phyloP scores from a whole-genome alignment of 2,888 invertebrate species.

The Cataglyphis cursor region DNA sequence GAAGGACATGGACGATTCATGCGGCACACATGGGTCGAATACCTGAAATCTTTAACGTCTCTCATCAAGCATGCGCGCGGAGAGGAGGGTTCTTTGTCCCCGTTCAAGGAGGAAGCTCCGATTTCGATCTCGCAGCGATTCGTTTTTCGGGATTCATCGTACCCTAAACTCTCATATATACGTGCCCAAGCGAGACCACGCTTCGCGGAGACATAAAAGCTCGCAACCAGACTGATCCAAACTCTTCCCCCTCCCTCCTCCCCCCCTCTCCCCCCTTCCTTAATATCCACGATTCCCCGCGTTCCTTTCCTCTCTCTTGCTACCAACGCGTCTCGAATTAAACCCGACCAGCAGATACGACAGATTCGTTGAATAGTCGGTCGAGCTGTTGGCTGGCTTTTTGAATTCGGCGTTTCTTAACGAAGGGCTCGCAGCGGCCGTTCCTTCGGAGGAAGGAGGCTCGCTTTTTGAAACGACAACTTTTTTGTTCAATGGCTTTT shows the following conservation, averaged over 20 bases:
- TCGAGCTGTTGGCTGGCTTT: slow-evolving; percentile 41
- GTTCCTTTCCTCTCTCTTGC: slow-evolving; percentile 5
- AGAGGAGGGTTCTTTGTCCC: slow-evolving; percentile 74
- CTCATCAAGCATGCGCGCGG: slow-evolving; percentile 63
- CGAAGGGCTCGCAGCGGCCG: slow-evolving; percentile 36
- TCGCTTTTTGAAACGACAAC: slow-evolving; percentile 18
- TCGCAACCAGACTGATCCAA: slow-evolving; percentile 72
- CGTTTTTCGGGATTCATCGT: slow-evolving; percentile 60
- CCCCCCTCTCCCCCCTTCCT: neutral
- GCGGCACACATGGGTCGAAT: slow-evolving; percentile 64
- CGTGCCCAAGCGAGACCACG: slow-evolving; percentile 72
- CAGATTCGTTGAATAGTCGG: slow-evolving; percentile 49
- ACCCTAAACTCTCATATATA: slow-evolving; percentile 57
- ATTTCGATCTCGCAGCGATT: slow-evolving; percentile 79
- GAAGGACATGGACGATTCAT: slow-evolving; percentile 64
- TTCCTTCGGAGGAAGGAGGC: neutral
- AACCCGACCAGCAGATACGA: slow-evolving; percentile 61
- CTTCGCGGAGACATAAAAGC: slow-evolving; percentile 75
- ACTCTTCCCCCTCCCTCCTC: slow-evolving; percentile 18
- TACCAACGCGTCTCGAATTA: slow-evolving; percentile 63
- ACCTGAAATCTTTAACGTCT: slow-evolving; percentile 70
- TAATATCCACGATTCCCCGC: slow-evolving; percentile 34
- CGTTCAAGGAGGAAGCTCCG: slow-evolving; percentile 76
- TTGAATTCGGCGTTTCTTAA: slow-evolving; percentile 37
- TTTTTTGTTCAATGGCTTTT: neutral